Conservation (phyloP, 2,113 vertebrate species). For the Nerophis ophidion region DNA sequence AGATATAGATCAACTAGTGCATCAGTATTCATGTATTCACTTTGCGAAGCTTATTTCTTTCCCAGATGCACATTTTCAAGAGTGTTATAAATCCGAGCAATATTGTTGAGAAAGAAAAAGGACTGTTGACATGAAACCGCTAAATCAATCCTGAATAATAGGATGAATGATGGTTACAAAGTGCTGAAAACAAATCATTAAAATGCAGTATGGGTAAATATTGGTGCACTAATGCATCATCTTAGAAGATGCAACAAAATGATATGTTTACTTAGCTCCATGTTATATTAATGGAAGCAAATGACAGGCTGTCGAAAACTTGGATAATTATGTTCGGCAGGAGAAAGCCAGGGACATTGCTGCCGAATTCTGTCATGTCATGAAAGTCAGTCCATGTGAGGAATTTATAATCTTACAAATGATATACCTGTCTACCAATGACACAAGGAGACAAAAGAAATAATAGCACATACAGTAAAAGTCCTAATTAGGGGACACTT, state of each 20-base stretch:
- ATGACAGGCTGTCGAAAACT: constrained; percentile 32
- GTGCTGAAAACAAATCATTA: not conserved
- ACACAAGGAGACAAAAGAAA: constrained; percentile 1
- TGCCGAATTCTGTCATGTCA: constrained; percentile 33
- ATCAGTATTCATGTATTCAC: constrained; percentile 23
- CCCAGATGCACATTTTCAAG: constrained; percentile 3
- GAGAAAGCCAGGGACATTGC: constrained; percentile 19
- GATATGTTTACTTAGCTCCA: constrained; percentile 32
- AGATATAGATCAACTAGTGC: constrained; percentile 4
- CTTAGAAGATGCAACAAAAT: constrained; percentile 32
- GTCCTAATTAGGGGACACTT: constrained; percentile 15
- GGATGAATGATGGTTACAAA: not conserved
- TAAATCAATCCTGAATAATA: constrained; percentile 3
- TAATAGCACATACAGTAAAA: constrained; percentile 8
- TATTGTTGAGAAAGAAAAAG: not conserved
- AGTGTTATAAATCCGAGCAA: not conserved
- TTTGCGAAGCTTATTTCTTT: not conserved
- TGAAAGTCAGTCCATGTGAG: constrained; percentile 21
- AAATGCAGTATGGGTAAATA: constrained; percentile 4
- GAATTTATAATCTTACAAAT: constrained; percentile 15
- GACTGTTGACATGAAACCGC: too few species aligned
- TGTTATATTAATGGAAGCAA: constrained; percentile 44
- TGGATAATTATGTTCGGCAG: constrained; percentile 29
- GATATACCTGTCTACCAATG: constrained; percentile 12
- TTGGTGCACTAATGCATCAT: constrained; percentile 9